These are phyloP conservation scores for Dascyllus trimaculatus DNA, from an alignment of 2,113 vertebrate genomes.

Conservation along the genomic window DNA sequence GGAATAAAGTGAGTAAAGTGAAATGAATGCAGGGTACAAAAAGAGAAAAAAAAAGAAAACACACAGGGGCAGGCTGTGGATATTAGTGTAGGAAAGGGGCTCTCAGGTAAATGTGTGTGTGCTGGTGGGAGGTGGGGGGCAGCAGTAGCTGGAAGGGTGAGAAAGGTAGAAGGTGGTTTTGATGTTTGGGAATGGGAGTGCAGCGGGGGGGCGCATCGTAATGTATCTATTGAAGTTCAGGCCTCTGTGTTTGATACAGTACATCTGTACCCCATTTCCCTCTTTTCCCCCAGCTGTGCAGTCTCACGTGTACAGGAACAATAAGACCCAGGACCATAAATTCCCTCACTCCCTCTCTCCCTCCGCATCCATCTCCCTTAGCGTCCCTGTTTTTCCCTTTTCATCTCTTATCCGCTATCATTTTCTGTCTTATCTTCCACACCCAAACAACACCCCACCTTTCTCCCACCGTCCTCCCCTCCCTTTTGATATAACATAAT, in stretches of 20 bases:
- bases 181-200: slow-evolving; percentile 65
- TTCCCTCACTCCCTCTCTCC: slow-evolving; percentile 61
- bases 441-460: slow-evolving; percentile 18
- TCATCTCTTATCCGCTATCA: slow-evolving; percentile 38
- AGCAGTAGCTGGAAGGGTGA: slow-evolving; percentile 73
- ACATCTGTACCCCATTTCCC: slow-evolving; percentile 82
- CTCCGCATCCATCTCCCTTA: slow-evolving; percentile 61
- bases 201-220: slow-evolving; percentile 74
- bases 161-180: slow-evolving; percentile 76
- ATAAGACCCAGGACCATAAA: slow-evolving; percentile 71
- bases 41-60: slow-evolving; percentile 23
- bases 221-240: slow-evolving; percentile 82
- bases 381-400: slow-evolving; percentile 42
- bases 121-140: slow-evolving; percentile 7
- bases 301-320: slow-evolving; percentile 80
- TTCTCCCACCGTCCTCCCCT: not conserved
- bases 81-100: slow-evolving; percentile 57
- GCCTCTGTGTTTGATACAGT: slow-evolving; percentile 76
- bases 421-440: slow-evolving; percentile 23
- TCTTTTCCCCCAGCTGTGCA: slow-evolving; percentile 76
- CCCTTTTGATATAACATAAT: slow-evolving; percentile 32
- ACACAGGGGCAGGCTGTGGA: slow-evolving; percentile 41
- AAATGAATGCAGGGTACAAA: slow-evolving; percentile 61
- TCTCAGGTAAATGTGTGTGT: slow-evolving; percentile 50
- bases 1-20: slow-evolving; percentile 57